These are phyloP conservation scores for Barypeithes pellucidus DNA, from an alignment of 2,888 invertebrate genomes.

Conservation along the genomic window DNA sequence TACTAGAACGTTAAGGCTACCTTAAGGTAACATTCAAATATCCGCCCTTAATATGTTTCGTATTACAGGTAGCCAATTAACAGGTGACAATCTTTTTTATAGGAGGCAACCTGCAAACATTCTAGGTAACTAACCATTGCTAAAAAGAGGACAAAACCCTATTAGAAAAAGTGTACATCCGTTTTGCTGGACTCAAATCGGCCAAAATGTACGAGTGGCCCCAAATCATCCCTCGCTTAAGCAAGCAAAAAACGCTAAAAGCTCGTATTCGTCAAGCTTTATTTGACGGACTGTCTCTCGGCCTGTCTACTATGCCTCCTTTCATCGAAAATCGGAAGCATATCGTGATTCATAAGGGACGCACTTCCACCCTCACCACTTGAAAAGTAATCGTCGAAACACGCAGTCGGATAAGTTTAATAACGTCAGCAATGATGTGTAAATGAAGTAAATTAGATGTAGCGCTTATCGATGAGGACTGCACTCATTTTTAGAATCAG, in stretches of 20 bases:
- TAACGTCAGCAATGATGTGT: constrained; percentile 38
- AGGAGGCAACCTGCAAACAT: too few species aligned
- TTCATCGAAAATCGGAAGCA: constrained; percentile 36
- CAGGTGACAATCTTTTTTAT: too few species aligned
- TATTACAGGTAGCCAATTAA: too few species aligned
- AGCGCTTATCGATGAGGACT: neutral
- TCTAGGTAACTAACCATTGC: too few species aligned
- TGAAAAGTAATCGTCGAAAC: constrained; percentile 41
- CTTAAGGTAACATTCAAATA: too few species aligned
- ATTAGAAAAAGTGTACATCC: neutral
- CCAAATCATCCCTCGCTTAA: constrained; percentile 53
- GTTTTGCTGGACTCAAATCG: constrained; percentile 8
- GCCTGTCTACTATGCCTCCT: constrained; percentile 60
- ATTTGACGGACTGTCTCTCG: constrained; percentile 64
- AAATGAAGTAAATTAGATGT: constrained; percentile 35
- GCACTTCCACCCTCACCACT: constrained; percentile 43
- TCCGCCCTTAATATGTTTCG: too few species aligned
- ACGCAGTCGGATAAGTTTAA: constrained; percentile 42
- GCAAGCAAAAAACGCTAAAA: constrained; percentile 63
- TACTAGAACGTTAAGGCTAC: too few species aligned
- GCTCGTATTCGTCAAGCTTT: constrained; percentile 62
- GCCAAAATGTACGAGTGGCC: neutral
- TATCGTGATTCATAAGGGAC: constrained; percentile 52
- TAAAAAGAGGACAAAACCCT: neutral
- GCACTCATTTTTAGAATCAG: neutral